Evolutionary conservation across 2,888 invertebrate species (phyloP), one percentile per base, ranked within the genome.

Genomic region (Dolichomitus sp.): DNA sequence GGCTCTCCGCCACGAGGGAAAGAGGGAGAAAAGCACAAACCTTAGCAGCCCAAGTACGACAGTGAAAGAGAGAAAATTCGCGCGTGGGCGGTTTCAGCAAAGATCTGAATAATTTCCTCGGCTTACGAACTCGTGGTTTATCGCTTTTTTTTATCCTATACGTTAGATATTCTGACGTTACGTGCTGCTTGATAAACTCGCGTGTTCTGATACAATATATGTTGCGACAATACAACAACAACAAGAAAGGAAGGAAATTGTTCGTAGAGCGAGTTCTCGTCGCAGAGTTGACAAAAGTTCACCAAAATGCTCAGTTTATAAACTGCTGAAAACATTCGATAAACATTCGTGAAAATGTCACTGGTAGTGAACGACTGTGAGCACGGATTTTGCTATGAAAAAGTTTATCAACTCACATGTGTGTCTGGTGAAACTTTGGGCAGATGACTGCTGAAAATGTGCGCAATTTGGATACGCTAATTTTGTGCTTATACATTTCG

Each of bases 71-170:
- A 40, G 27, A 52, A 23, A 61, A 48, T 3, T 17, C 42, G 73
- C 23, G 74, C 78, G 82, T 82, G 78, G 81, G 81, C 54, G 74
- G 40, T 57, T 48, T 30, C 45, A 81, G 69, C 69, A 66, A 82
- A 82, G 70, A 75, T 79, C 69, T 52, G 42, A 70, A 79, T 82
- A 68, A 73, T 78, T 78, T 81, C 63, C 30, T 30, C 12, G 33
- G n/a, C 17, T n/a, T 14, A n/a, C 12, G 59, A 59, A 45, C 45
- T 57, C 59, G 12, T 40, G 23, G 27, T 59, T 27, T 68, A 33
- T 19, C n/a, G n/a, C 12, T 33, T 14, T 59, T 59, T 30, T n/a
- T 30, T 33, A 59, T 59, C 33, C 33, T 5, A 23, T 3, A 6
- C 57, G n/a, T 12, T 52, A 50, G 52, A 52, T 23, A 52, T 12